Conservation (phyloP, 2,113 vertebrate species). For the Dasyornis broadbenti region DNA sequence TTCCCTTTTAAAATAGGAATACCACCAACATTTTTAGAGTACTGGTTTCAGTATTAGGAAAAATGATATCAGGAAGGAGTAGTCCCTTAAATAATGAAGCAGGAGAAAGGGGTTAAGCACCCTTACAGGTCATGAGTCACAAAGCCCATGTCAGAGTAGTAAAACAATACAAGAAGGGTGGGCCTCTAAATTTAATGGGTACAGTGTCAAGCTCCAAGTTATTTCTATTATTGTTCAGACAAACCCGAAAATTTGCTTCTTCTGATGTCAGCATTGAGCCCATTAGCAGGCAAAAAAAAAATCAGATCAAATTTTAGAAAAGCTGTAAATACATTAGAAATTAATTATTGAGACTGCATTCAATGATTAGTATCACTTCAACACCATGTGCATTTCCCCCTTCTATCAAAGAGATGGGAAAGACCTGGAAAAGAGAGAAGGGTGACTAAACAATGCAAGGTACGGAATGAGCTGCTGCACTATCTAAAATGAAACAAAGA, state of each 20-base stretch:
- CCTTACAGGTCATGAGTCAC: not conserved
- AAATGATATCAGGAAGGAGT: not conserved
- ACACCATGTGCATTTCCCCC: not conserved
- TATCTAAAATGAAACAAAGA: not conserved
- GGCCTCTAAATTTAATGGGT: not conserved
- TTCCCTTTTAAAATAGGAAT: not conserved
- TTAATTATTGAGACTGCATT: not conserved
- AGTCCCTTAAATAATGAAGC: not conserved
- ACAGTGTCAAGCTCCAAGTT: not conserved
- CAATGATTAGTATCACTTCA: not conserved
- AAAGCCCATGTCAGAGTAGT: not conserved
- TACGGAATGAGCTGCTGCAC: not conserved
- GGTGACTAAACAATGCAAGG: not conserved
- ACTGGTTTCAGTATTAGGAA: not conserved
- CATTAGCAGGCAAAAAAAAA: not conserved
- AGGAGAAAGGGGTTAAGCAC: not conserved
- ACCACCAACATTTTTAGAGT: not conserved
- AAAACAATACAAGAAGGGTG: not conserved
- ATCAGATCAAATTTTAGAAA: not conserved
- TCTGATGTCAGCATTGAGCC: not conserved
- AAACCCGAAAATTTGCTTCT: not conserved
- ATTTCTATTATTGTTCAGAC: not conserved
- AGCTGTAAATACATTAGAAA: not conserved
- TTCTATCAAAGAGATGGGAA: not conserved
- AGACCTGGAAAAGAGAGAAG: not conserved